A percentile compares a stretch with the other conserved stretches of the same genome.
These are phyloP conservation scores for Mesopsocus fuscifrons DNA, from an alignment of 2,888 invertebrate species.

Conservation along the genomic window DNA sequence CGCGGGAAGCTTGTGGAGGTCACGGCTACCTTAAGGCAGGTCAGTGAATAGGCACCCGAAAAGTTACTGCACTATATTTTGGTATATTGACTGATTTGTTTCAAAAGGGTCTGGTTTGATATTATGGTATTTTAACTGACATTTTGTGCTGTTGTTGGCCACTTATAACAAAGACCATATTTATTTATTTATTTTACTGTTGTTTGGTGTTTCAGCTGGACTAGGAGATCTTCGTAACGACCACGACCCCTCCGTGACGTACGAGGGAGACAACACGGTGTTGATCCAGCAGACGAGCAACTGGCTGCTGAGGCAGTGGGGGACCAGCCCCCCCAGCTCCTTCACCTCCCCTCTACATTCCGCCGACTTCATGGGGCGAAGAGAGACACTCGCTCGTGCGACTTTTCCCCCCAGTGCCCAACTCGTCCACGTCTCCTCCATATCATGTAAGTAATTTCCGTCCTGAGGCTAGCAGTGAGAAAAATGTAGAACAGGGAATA, in stretches of 20 bases:
- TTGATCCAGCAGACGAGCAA: conserved; percentile 78
- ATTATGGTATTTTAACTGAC: no score
- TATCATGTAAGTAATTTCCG: background rate
- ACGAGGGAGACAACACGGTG: conserved; percentile 89
- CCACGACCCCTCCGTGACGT: conserved; percentile 79
- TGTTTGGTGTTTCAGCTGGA: conserved; percentile 49
- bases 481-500: no score
- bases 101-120: no score
- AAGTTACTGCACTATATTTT: background rate
- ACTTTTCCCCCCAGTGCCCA: no score
- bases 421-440: background rate
- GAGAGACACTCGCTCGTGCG: no score
- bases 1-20: conserved; percentile 74
- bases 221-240: conserved; percentile 68
- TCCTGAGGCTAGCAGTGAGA: no score
- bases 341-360: background rate
- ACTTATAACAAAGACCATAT: no score
- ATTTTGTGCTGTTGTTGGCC: no score
- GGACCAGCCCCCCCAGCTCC: conserved; percentile 13
- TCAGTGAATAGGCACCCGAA: background rate
- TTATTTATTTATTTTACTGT: no score
- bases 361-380: no score
- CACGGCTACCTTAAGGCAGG: conserved; percentile 61
- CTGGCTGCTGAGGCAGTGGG: conserved; percentile 57
- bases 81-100: no score